These are phyloP conservation scores for Chorisops tibialis DNA, from an alignment of 2,888 invertebrate species.

Conservation along the genomic window DNA sequence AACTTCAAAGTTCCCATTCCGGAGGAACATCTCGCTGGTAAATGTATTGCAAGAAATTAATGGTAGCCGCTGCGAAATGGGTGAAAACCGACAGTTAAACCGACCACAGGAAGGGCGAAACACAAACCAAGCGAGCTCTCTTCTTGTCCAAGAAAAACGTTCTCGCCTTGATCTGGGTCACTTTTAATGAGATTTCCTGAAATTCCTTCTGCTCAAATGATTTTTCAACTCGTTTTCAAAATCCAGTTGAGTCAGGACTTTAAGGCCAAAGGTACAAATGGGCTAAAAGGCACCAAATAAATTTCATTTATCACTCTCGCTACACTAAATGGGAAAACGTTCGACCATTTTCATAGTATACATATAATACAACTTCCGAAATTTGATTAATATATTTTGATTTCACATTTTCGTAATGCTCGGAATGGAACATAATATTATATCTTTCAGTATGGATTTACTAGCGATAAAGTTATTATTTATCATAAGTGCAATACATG, in stretches of 20 bases:
- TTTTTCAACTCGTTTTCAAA: slow-evolving; percentile 25
- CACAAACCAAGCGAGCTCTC: neutral
- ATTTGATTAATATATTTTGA: slow-evolving; percentile 21
- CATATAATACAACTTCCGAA: slow-evolving; percentile 2
- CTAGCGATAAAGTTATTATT: too few species aligned
- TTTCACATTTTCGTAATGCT: too few species aligned
- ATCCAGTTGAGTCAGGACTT: too few species aligned
- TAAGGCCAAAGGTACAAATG: too few species aligned
- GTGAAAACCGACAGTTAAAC: slow-evolving; percentile 1
- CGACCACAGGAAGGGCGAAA: slow-evolving; percentile 11
- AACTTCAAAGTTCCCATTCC: too few species aligned
- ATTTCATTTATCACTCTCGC: slow-evolving; percentile 18
- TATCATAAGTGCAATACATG: too few species aligned
- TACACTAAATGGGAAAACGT: neutral
- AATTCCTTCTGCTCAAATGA: slow-evolving; percentile 34
- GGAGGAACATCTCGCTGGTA: slow-evolving; percentile 20
- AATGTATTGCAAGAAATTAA: slow-evolving; percentile 33
- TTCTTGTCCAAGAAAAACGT: neutral
- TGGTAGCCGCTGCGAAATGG: slow-evolving; percentile 22
- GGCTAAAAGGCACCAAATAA: neutral
- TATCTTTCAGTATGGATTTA: too few species aligned
- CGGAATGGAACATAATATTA: too few species aligned
- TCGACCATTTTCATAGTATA: slow-evolving; percentile 1
- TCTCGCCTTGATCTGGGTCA: slow-evolving; percentile 31
- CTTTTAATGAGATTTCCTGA: slow-evolving; percentile 36